phyloP scores from a whole-genome alignment of 1,140 invertebrate species.

The Sinonovacula constricta region DNA sequence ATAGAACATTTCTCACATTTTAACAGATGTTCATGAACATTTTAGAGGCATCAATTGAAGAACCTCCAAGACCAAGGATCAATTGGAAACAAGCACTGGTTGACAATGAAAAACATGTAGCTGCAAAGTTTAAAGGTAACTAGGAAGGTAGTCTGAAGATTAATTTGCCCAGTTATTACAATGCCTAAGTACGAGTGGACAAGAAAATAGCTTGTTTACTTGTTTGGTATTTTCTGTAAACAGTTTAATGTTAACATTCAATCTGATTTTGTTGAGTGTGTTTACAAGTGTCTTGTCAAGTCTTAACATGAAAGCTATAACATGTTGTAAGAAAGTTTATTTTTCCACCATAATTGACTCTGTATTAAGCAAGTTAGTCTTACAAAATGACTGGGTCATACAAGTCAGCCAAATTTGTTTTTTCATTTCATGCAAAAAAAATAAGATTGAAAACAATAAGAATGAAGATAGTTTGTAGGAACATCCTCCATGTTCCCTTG shows the following conservation, averaged over 20 bases:
- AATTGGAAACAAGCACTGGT: constrained; percentile 62
- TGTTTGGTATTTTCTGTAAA: neutral
- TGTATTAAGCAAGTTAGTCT: too few species aligned
- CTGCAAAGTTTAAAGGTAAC: constrained; percentile 62
- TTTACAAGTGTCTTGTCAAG: neutral
- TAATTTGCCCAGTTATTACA: neutral
- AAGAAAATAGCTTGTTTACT: neutral
- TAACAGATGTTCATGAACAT: too few species aligned
- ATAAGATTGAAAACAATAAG: too few species aligned
- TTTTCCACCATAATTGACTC: too few species aligned
- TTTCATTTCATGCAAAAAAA: too few species aligned
- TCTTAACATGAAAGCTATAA: neutral
- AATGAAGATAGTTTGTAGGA: too few species aligned
- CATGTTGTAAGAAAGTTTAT: neutral
- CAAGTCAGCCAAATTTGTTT: too few species aligned
- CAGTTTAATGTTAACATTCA: neutral
- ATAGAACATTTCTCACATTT: too few species aligned
- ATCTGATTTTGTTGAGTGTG: neutral
- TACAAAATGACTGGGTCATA: too few species aligned
- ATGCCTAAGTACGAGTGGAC: neutral
- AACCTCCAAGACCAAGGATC: constrained; percentile 49
- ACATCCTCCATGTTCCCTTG: too few species aligned
- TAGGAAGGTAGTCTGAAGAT: neutral
- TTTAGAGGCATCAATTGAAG: too few species aligned
- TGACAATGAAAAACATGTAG: constrained; percentile 56